Percentiles rank a stretch among this genome's conserved stretches.
These are phyloP conservation scores for Acrobasis suavella DNA, from an alignment of 2,888 invertebrate genomes.

Conservation along the genomic window DNA sequence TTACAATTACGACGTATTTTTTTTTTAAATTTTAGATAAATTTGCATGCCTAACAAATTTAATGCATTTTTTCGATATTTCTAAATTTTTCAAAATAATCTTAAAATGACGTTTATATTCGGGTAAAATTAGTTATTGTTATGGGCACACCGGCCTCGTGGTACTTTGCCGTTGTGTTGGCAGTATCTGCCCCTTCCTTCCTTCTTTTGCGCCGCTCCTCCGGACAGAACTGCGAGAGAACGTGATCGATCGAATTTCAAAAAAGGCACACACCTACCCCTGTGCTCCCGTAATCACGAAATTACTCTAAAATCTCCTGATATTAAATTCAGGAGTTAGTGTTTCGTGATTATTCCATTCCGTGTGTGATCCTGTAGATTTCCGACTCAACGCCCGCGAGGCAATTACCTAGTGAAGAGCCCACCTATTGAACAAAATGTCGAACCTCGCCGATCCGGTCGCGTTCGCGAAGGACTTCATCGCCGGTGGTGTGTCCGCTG, in stretches of 20 bases:
- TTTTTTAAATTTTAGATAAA: no score
- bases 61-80: no score
- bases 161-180: constrained; percentile 70
- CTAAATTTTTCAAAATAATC: neutral
- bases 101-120: neutral
- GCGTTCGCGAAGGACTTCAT: constrained; percentile 96
- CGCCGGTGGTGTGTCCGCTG: constrained; percentile 96
- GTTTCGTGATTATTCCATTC: constrained; percentile 76
- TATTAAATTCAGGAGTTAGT: constrained; percentile 74
- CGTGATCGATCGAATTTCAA: constrained; percentile 83
- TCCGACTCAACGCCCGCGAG: constrained; percentile 60
- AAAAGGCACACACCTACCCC: constrained; percentile 81
- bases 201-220: constrained; percentile 80
- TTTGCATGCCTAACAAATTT: no score
- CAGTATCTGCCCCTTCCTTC: constrained; percentile 77
- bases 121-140: constrained; percentile 34
- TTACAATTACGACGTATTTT: no score
- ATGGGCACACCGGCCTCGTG: constrained; percentile 74
- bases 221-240: constrained; percentile 76
- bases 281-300: constrained; percentile 81
- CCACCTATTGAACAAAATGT: constrained; percentile 73
- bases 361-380: constrained; percentile 66
- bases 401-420: constrained; percentile 61
- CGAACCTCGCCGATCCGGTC: constrained; percentile 87
- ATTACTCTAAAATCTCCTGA: constrained; percentile 77